Evolutionary conservation across 2,888 invertebrate species (phyloP).

Genomic region (Drepanosiphum platanoidis): DNA sequence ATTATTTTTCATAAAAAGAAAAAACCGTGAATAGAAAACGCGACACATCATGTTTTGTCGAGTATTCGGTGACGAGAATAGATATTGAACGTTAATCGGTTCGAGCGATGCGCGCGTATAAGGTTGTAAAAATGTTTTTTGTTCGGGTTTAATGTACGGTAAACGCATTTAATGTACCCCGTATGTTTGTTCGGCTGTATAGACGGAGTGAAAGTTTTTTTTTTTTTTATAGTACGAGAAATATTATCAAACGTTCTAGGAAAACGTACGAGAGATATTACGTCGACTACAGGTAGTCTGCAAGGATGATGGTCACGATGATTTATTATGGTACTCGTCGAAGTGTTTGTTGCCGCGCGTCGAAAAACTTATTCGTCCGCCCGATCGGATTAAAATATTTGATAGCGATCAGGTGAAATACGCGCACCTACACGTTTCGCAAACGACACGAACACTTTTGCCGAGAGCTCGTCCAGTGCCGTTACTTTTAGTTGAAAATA

Average conservation of each 20-base stretch:
- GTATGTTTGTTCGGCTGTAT: background rate
- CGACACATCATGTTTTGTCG: too few relatives aligned
- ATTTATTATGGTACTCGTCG: background rate
- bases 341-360: background rate
- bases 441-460: too few relatives aligned
- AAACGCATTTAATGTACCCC: background rate
- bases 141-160: background rate
- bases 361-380: background rate
- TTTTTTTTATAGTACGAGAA: background rate
- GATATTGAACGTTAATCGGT: background rate
- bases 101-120: background rate
- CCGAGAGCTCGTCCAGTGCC: too few relatives aligned
- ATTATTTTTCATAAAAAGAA: too few relatives aligned
- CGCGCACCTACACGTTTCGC: too few relatives aligned
- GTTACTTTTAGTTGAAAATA: too few relatives aligned
- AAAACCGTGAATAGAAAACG: too few relatives aligned
- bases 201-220: background rate
- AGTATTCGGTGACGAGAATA: background rate
- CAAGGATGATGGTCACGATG: background rate
- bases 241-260: background rate
- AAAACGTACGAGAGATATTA: background rate
- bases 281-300: background rate
- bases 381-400: background rate
- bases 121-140: background rate
- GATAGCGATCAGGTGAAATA: too few relatives aligned